These are phyloP conservation scores for Tretioscincus oriximinensis DNA, from an alignment of 2,113 vertebrate species.

Conservation along the genomic window DNA sequence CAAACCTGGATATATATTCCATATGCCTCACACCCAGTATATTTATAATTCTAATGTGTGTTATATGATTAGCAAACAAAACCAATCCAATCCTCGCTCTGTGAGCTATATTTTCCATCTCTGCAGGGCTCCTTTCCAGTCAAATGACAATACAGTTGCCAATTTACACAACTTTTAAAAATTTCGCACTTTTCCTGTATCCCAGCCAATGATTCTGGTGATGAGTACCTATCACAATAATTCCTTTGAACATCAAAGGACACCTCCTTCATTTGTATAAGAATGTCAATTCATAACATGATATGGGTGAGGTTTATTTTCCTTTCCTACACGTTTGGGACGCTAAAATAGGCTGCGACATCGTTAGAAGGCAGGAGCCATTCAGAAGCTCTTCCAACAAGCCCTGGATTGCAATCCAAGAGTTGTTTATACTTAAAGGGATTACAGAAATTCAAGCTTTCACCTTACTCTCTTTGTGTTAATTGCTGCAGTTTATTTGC, in stretches of 20 bases:
- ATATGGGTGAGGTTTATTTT: constrained; percentile 54
- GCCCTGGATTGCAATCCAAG: constrained; percentile 51
- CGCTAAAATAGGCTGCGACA: constrained; percentile 32
- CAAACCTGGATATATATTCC: neutral
- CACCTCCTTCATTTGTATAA: constrained; percentile 54
- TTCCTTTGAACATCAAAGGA: constrained; percentile 56
- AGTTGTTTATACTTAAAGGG: constrained; percentile 55
- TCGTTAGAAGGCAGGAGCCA: constrained; percentile 42
- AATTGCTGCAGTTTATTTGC: neutral
- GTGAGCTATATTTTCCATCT: constrained; percentile 23
- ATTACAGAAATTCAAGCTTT: constrained; percentile 1
- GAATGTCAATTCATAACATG: constrained; percentile 63
- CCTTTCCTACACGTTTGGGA: constrained; percentile 50
- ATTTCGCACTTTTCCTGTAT: constrained; percentile 12
- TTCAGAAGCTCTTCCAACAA: constrained; percentile 58
- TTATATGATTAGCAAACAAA: neutral
- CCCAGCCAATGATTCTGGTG: constrained; percentile 38
- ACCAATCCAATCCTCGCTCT: neutral
- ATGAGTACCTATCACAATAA: constrained; percentile 49
- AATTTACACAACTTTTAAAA: constrained; percentile 37
- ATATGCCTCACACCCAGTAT: neutral
- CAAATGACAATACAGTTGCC: constrained; percentile 33
- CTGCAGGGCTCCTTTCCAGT: constrained; percentile 4
- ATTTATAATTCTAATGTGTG: neutral
- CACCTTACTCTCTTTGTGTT: neutral